Percentiles rank a stretch among this genome's conserved stretches.
These are phyloP conservation scores for Pitta sordida DNA, from an alignment of 2,113 vertebrate species.

Conservation along the genomic window DNA sequence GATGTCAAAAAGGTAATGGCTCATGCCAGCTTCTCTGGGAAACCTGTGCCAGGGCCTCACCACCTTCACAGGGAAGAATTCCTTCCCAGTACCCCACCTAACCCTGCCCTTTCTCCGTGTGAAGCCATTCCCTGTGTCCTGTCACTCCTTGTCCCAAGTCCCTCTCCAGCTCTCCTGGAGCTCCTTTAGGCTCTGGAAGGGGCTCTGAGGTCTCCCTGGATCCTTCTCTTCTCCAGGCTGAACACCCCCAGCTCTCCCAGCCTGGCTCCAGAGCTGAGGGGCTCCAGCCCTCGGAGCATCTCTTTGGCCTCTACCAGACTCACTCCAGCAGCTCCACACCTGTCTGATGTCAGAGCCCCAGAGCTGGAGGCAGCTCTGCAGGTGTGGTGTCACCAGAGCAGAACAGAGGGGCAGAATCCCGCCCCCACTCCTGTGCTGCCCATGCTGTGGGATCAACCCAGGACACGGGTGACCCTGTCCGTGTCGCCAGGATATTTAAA, in stretches of 20 bases:
- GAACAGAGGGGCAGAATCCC: neutral
- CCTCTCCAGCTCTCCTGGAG: neutral
- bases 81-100: neutral
- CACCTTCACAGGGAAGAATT: fast-evolving
- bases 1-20: constrained; percentile 88
- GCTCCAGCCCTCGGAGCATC: neutral
- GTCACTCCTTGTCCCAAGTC: neutral
- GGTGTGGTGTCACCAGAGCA: neutral
- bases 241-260: neutral
- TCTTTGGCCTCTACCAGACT: neutral
- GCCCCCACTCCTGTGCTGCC: neutral
- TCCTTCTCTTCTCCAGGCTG: neutral
- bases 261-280: neutral
- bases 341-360: neutral
- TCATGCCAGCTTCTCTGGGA: neutral
- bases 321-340: neutral
- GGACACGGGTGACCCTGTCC: neutral
- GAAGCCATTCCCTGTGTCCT: neutral
- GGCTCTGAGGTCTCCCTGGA: neutral
- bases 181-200: neutral
- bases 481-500: neutral
- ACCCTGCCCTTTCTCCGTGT: neutral
- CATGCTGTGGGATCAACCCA: neutral
- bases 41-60: neutral
- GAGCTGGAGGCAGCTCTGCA: neutral